Evolutionary conservation across 2,888 invertebrate genomes (phyloP), one percentile per base, ranked within the genome.

Genomic region (Protophormia terraenovae): DNA sequence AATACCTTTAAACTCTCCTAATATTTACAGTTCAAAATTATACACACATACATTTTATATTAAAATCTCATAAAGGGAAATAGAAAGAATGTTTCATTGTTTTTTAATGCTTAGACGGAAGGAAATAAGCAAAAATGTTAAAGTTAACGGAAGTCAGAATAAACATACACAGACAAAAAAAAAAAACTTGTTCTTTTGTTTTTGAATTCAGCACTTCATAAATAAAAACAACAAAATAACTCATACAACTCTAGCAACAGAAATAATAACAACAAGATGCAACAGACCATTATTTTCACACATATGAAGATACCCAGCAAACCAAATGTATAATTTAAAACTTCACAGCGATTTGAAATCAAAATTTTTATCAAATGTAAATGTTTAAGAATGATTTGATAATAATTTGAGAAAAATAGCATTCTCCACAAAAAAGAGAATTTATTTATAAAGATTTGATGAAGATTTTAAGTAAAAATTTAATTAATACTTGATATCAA

Each of bases 71-170:
- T 24, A 32, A 58, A 69, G 3, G 35, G 24, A 58, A 27, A 41
- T 50, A 60, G 10, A 50, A 22, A 22, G 19, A 22, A 60, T 8
- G 29, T 78, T 77, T 67, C 7, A 69, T 78, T 77, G 67, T 77
- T 58, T 67, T 64, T 78, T 58, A 58, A 69, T 47, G 35, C 53
- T 76, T 5, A 10, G 16, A 64, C 67, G 84, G 82, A 82, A 84
- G 84, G 82, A 84, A 82, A 73, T 81, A 76, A 77, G 72, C 53
- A 84, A 77, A 73, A 84, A 82, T 72, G 66, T 66, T 69, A 81
- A 82, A 84, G 66, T 55, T 77, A 77, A 77, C 77, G 84, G 77
- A 84, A 69, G 62, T 55, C 27, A 69, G 67, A 38, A 60, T 41
- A 53, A 67, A 62, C 76, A 53, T 72, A 53, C 67, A 81, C 45